Conservation (phyloP, 2,113 vertebrate species). For the Anas platyrhynchos region DNA sequence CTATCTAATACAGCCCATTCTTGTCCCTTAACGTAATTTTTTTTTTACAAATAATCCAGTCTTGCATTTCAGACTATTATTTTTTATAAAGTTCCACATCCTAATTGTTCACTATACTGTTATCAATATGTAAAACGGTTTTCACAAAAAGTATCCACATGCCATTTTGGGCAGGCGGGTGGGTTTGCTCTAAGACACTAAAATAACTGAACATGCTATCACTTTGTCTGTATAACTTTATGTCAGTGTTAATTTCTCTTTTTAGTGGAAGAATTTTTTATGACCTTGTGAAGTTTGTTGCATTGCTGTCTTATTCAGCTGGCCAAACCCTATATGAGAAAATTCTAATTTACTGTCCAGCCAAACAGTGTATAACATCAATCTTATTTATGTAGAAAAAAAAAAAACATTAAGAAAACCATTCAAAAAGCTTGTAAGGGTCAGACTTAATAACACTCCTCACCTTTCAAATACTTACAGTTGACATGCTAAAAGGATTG, state of each 20-base stretch:
- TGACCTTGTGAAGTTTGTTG: neutral
- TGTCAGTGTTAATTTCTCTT: neutral
- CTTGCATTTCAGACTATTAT: neutral
- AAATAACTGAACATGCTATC: neutral
- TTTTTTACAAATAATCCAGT: neutral
- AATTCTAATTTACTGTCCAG: neutral
- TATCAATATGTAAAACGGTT: neutral
- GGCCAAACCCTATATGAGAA: neutral
- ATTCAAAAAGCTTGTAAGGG: slow-evolving; percentile 7
- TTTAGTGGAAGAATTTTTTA: neutral
- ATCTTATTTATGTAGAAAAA: slow-evolving; percentile 9
- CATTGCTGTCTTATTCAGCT: neutral
- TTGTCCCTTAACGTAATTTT: neutral
- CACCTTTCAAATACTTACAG: slow-evolving; percentile 30
- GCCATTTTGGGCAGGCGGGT: neutral
- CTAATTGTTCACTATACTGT: fast-evolving
- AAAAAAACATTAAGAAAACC: neutral
- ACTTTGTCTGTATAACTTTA: neutral
- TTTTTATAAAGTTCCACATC: neutral
- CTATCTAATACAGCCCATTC: neutral
- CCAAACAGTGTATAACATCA: neutral
- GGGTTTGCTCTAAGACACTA: neutral
- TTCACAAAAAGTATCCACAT: neutral
- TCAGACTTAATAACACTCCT: slow-evolving; percentile 56
- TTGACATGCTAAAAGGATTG: slow-evolving; percentile 45